Conservation (phyloP, 2,113 vertebrate genomes). For the Rattus rattus region DNA sequence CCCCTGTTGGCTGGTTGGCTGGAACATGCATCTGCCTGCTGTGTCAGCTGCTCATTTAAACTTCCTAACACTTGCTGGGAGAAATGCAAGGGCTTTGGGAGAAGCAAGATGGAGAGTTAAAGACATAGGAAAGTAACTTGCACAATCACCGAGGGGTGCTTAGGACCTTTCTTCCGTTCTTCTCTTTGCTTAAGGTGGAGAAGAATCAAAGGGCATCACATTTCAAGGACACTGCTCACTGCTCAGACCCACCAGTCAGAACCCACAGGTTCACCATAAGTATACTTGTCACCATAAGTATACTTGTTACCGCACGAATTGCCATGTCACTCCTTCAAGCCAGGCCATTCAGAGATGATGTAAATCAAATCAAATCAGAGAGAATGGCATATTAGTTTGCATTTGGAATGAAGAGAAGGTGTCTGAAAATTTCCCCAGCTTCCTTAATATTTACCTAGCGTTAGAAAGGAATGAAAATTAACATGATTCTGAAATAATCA, state of each 20-base stretch:
- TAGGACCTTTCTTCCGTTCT: background rate
- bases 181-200: background rate
- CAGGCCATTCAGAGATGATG: background rate
- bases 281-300: constrained; percentile 48
- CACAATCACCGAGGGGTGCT: background rate
- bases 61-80: constrained; percentile 81
- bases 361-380: background rate
- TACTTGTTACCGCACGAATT: constrained; percentile 48
- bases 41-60: constrained; percentile 92
- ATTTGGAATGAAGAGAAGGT: background rate
- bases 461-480: background rate
- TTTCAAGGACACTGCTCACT: constrained; percentile 36
- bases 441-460: background rate
- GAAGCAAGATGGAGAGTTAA: background rate
- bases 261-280: background rate
- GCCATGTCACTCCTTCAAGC: constrained; percentile 50
- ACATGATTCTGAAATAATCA: constrained; percentile 20
- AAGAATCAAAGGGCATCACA: background rate
- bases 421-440: background rate
- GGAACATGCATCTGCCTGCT: constrained; percentile 53
- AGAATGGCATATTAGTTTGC: background rate
- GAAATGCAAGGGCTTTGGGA: constrained; percentile 67
- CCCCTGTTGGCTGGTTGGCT: constrained; percentile 76
- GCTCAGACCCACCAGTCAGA: background rate
- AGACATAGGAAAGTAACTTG: background rate